These are phyloP conservation scores for Etheostoma cragini DNA, from an alignment of 2,113 vertebrate genomes.

Conservation along the genomic window DNA sequence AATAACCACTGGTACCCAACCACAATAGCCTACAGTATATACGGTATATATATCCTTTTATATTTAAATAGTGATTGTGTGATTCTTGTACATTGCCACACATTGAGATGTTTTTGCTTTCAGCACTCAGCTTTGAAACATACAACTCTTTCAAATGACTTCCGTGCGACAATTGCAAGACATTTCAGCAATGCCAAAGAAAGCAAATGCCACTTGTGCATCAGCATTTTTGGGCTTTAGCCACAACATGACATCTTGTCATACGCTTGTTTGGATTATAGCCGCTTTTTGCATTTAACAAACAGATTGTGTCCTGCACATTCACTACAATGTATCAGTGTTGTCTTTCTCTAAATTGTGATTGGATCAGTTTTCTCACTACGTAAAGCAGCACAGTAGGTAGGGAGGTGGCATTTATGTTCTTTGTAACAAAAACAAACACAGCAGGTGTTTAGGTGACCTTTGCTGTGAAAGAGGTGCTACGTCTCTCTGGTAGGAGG, in stretches of 20 bases:
- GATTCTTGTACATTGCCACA: neutral
- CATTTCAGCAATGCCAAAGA: slow-evolving; percentile 7
- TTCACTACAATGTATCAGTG: neutral
- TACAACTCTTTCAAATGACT: neutral
- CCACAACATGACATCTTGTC: neutral
- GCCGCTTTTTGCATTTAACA: neutral
- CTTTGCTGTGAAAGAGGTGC: slow-evolving; percentile 67
- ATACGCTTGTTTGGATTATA: slow-evolving; percentile 7
- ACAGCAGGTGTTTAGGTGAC: slow-evolving; percentile 71
- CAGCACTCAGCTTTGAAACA: neutral
- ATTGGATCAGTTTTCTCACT: slow-evolving; percentile 52
- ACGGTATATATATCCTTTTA: neutral
- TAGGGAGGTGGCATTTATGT: slow-evolving; percentile 66
- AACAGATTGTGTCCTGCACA: neutral
- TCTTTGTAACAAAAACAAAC: slow-evolving; percentile 67
- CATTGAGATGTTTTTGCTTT: neutral
- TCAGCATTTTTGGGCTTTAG: neutral
- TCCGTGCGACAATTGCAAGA: slow-evolving; percentile 13
- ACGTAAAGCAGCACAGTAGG: slow-evolving; percentile 51
- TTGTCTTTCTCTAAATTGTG: slow-evolving; percentile 23
- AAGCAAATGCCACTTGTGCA: slow-evolving; percentile 13
- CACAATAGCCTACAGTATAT: no score
- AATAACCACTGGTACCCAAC: no score
- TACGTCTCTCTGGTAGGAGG: slow-evolving; percentile 41
- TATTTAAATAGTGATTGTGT: neutral